Evolutionary conservation across 1,140 invertebrate species (phyloP), one percentile per base, ranked within the genome.

Genomic region (Parasteatoda tepidariorum): DNA sequence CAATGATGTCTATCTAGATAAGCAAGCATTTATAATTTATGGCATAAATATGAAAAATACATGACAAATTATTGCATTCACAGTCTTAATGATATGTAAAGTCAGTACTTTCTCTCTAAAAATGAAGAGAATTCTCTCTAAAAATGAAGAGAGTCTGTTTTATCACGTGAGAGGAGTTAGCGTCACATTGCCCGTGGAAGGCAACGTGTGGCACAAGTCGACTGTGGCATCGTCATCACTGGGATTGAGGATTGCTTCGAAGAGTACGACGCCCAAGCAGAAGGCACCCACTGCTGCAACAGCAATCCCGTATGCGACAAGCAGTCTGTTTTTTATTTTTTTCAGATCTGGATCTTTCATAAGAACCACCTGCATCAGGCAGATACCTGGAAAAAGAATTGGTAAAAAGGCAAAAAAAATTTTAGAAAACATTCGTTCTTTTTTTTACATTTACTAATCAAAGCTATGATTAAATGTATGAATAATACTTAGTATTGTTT

Each of bases 221-320:
- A 13, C 33, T 9, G 7, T 22, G 3, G 26, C 15, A 22, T 24
- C 24, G 31, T 59, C 71, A n/a, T 41, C 33, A 61, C n/a, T 61
- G 15, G 15, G n/a, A 18, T 41, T 33, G 6, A 83, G 18, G 30
- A 83, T 83, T 3, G 79, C 83, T 38, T 82, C 66, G 9, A 85
- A 34, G 6, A 85, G 71, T 26, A 84, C 83, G 3, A 82, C 78
- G 0, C 61, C 83, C 13, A 85, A 67, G n/a, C 84, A 84, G n/a
- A 78, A 76, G 0, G 68, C 71, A 26, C 85, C 85, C 0, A 84
- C 18, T 0, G 57, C 67, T 0, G 84, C 57, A 15, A 85, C 59
- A 28, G 84, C 28, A 3, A 78, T 34, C 0, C 64, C 75, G 24
- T 84, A 84, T 24, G 59, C 15, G 2, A 71, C n/a, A 2, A 82